Evolutionary conservation across 2,113 vertebrate genomes (phyloP).

Genomic region (Silurus asotus): DNA sequence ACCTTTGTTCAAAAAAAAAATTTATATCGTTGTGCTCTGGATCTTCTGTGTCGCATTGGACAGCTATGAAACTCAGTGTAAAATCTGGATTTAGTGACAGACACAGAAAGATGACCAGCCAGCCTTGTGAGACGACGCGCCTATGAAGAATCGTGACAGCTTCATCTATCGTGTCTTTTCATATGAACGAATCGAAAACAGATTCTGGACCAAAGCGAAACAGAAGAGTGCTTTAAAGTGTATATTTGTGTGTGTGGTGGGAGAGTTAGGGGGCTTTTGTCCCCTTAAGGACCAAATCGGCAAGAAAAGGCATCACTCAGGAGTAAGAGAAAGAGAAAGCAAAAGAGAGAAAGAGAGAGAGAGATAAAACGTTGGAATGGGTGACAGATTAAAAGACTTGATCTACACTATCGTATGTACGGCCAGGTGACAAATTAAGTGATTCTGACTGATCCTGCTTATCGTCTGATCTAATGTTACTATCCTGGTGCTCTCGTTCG

Average conservation of each 20-base stretch:
- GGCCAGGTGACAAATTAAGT: not conserved
- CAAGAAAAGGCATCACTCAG: not conserved
- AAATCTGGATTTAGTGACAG: conserved; percentile 8
- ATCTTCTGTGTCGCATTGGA: not conserved
- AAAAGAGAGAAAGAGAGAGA: not conserved
- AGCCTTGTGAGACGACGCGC: not conserved
- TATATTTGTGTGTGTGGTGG: not conserved
- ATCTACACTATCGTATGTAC: not conserved
- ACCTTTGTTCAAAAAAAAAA: not conserved
- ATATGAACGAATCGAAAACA: conserved; percentile 33
- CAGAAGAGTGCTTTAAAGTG: conserved; percentile 5
- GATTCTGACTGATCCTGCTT: not conserved
- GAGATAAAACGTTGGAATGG: not conserved
- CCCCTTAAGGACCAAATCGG: not conserved
- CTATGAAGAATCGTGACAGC: conserved; percentile 20
- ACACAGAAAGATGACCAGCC: conserved; percentile 5
- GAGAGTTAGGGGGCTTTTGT: not conserved
- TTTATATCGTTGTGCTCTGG: not conserved
- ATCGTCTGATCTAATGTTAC: too few species aligned
- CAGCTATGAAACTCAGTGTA: not conserved
- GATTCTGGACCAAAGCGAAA: conserved; percentile 6
- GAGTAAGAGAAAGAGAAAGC: not conserved
- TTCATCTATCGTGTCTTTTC: conserved; percentile 33
- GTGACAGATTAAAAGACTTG: not conserved
- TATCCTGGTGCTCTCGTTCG: too few species aligned